Conservation (phyloP, 2,797 vertebrate genomes). For the Ciconia nigra region DNA sequence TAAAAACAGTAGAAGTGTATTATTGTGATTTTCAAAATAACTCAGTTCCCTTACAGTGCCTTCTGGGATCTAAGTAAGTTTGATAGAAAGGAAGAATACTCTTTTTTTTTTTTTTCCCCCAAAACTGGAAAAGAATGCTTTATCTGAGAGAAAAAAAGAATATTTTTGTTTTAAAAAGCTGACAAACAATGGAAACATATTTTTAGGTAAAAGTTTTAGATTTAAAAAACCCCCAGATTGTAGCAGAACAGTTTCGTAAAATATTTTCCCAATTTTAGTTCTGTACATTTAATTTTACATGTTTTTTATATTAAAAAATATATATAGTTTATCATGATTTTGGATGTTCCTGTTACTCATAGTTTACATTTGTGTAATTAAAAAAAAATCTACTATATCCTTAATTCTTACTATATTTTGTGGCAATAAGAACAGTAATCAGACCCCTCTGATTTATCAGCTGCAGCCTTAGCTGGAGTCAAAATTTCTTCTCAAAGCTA, state of each 20-base stretch:
- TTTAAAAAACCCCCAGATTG: not conserved
- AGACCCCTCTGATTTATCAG: not conserved
- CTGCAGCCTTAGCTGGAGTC: not conserved
- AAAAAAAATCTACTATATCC: not conserved
- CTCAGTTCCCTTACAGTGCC: not conserved
- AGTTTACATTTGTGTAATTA: not conserved
- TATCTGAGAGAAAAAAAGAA: not conserved
- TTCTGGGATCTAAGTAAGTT: not conserved
- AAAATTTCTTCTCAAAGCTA: not conserved
- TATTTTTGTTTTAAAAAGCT: not conserved
- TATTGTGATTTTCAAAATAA: not conserved
- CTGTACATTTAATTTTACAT: not conserved
- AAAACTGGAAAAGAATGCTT: not conserved
- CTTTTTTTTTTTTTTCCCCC: not conserved
- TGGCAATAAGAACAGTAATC: not conserved
- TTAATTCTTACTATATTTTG: not conserved
- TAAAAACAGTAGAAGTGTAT: not conserved
- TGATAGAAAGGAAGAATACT: not conserved
- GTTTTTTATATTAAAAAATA: not conserved
- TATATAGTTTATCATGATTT: not conserved
- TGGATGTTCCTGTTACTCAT: not conserved
- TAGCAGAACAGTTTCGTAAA: not conserved
- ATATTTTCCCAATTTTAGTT: not conserved
- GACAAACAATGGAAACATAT: not conserved
- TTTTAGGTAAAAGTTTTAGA: not conserved